Base-by-base conservation (phyloP, 2,888 invertebrate species). In the Sipha maydis region DNA sequence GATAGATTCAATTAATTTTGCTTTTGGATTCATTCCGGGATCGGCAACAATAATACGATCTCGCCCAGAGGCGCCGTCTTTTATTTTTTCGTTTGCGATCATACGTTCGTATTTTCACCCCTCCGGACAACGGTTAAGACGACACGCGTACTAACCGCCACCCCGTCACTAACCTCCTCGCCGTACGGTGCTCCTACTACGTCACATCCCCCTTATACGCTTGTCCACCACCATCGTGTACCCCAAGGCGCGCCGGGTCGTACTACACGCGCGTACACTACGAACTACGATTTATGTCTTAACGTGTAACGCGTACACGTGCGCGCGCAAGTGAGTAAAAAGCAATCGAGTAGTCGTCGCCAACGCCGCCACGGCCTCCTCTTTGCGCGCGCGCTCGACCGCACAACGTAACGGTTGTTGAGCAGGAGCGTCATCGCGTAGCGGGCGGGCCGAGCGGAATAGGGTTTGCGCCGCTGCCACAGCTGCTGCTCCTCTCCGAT, bases 331-430 rank as follows among this genome's bases (percentile, higher is more conserved):
- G 14, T 4, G 25, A n/a, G 61, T 38, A 61, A 61, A 61, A 61
- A 61, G 3, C 0, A 69, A 8, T 11, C 69, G n/a, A 19, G 21
- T 9, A 7, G 9, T 1, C 67, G 25, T 3, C 61, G 61, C 25
- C 11, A 3, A 3, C 61, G 67, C 9, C 67, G 67, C 25, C n/a
- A 17, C 79, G 7, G 48, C 19, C 41, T 3, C 0, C 77, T 7
- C 1, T 0, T 17, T 41, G 41, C n/a, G 67, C 28, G 69, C 82
- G 41, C 21, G 25, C 19, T 5, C 73, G 83, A 34, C 31, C 7
- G 71, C 85, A 48, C 85, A 85, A 85, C 85, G 67, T 77, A 67
- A 85, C 85, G 85, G 77, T 38, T 41, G 85, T 85, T 85, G 85
- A 48, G 85, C 67, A 56, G 8, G 54, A n/a, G 25, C 21, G 54